Percentiles rank a stretch among this genome's conserved stretches.
These are phyloP conservation scores for Alexandromys fortis DNA, from an alignment of 2,113 vertebrate species.

Conservation along the genomic window DNA sequence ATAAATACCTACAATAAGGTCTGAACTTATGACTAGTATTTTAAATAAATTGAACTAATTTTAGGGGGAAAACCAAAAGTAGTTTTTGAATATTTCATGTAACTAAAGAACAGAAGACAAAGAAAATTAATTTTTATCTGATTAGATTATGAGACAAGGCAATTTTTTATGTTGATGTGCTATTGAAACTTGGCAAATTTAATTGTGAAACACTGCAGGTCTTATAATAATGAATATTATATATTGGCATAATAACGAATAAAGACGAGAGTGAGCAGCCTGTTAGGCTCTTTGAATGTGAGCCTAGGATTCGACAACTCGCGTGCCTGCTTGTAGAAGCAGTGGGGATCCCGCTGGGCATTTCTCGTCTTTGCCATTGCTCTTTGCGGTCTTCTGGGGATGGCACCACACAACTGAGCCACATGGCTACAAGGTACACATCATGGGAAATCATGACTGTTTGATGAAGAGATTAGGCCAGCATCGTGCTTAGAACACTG, in stretches of 20 bases:
- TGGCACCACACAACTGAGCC: neutral
- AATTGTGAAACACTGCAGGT: neutral
- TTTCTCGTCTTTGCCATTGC: neutral
- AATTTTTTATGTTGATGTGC: constrained; percentile 41
- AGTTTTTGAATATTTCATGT: constrained; percentile 20
- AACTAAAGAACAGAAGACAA: constrained; percentile 28
- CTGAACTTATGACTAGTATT: neutral
- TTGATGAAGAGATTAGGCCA: constrained; percentile 6
- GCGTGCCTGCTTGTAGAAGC: neutral
- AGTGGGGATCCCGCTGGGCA: neutral
- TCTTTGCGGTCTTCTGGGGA: neutral
- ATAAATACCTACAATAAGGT: neutral
- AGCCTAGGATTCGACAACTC: neutral
- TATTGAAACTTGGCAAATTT: neutral
- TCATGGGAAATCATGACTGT: neutral
- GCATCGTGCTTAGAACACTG: neutral
- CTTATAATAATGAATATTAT: neutral
- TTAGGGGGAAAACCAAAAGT: constrained; percentile 15
- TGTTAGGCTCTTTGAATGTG: neutral
- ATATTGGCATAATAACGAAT: neutral
- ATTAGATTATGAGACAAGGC: neutral
- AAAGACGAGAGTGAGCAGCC: neutral
- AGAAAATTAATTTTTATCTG: constrained; percentile 13
- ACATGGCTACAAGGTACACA: neutral
- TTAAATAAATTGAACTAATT: neutral